Base-by-base conservation (phyloP, 1,140 invertebrate species). In the Bombus difficillimus region DNA sequence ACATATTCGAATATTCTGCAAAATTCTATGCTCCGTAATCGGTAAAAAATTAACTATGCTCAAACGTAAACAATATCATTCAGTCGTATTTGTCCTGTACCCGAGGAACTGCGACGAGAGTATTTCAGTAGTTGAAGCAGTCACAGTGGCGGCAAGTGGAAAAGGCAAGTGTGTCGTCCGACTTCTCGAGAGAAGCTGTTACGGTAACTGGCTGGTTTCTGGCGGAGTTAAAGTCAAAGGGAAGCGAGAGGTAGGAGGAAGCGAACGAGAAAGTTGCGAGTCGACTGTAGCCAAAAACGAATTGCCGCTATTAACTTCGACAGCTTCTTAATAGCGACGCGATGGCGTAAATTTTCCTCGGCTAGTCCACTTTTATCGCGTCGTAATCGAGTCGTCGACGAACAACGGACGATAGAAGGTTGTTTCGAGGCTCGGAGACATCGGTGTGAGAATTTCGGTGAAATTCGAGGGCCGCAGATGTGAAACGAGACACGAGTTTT, bases 261-360 rank as follows among this genome's bases (percentile, higher is more conserved):
- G 78, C 0, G 25, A n/a, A 74, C 47, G 47, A 69, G 37, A 25
- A 47, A 73, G 18, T 25, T 1, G n/a, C 22, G 41, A 39, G 37
- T 57, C 76, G 86, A 72, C 82, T n/a, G 82, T 25, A 34, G 71
- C 25, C 66, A 62, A 72, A 78, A 89, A 84, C 73, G 73, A 80
- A 89, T 89, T 81, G 88, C 57, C 64, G 59, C 62, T 68, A 59
- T 59, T 74, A 68, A 62, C 43, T 73, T 53, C 77, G 76, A 80
- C 47, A 32, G 53, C 73, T 88, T 47, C 62, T 71, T 66, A 77
- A 78, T 69, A 64, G 64, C 76, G n/a, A 37, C 84, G 59, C 72
- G 57, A 88, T 59, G 37, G 10, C 74, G 81, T 77, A 41, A 53
- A 68, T 79, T 79, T 79, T 66, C 22, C 22, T 8, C n/a, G 41